Evolutionary conservation across 2,113 vertebrate species (phyloP), one percentile per base, ranked within the genome.

Genomic region (Mormyrus iriodes): DNA sequence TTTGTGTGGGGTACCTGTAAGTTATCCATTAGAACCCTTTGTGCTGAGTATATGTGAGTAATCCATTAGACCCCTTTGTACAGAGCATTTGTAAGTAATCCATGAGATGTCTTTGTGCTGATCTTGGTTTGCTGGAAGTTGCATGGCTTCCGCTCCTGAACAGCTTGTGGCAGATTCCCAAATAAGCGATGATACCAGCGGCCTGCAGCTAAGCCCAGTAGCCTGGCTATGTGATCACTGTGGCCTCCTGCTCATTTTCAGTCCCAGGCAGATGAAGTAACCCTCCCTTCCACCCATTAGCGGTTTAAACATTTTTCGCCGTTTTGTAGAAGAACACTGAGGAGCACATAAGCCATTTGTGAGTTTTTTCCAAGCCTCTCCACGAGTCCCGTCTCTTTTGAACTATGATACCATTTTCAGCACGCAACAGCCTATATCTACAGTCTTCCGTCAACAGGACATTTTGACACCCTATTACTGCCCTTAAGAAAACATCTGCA

Each of bases 251-350:
- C 44, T 65, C 53, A 69, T 65, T 69, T 58, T 53, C n/a, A 53
- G 8, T 12, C 83, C 52, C 10, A 9, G 48, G 31, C n/a, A 83
- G 46, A 86, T 73, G 83, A 86, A 89, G 89, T 89, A 76, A 86
- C 27, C 24, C 42, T 42, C 55, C 4, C 55, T 31, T 46, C 61
- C 27, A 48, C 65, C 24, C 44, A 85, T 65, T 83, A 58, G 42
- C 39, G 24, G 42, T n/a, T 24, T 42, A 53, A 35, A 10, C 24
- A 52, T 65, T 89, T n/a, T 21, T 21, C 51, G 3, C 85, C 9
- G 39, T 39, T 8, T 51, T 19, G 85, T 39, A 46, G 35, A 79
- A 42, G 35, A 53, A 51, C n/a, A 9, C 15, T 7, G 7, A 24
- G 39, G 10, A 65, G 42, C 42, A 55, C 21, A 86, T 86, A 35